Base-by-base conservation (phyloP, 1,140 invertebrate genomes). In the Sitophilus oryzae region DNA sequence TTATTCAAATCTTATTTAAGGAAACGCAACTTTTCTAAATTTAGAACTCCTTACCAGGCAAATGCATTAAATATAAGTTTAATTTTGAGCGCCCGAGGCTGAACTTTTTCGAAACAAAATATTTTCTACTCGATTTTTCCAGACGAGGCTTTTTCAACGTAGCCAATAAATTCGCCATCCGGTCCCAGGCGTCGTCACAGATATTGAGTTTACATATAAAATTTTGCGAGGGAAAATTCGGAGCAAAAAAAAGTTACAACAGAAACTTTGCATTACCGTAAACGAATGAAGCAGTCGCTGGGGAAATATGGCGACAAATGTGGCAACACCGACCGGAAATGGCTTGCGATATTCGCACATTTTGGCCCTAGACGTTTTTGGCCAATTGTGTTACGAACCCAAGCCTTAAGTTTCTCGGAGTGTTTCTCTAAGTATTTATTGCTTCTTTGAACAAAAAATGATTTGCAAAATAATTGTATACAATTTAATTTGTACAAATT, bases 191-290 rank as follows among this genome's bases (percentile, higher is more conserved):
- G 44, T 56, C 35, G 35, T 19, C 23, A n/a, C 36, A 52, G 48
- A 53, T 58, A 58, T 53, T 50, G 56, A 53, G 52, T 58, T 58
- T 58, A 48, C 51, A 45, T 58, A 54, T 45, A 45, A 49, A 58
- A 58, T 49, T 58, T 58, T 54, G 35, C 38, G 21, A 34, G 14
- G 40, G 46, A 44, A 49, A 56, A 41, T 49, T 56, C 38, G 22
- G 19, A 23, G 38, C 34, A 50, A 19, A 50, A 40, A 46, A 54
- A 58, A 53, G 19, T 11, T 18, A 53, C 49, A 52, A 58, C 44
- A 50, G 56, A 58, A 47, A 58, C 44, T 58, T 49, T 49, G 52
- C 35, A 44, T 58, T 58, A 58, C 20, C 34, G 50, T 52, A 52
- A 58, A 46, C 21, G 41, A 16, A 37, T 43, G 18, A 54, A 30